A percentile compares a stretch with the other conserved stretches of the same genome.
Conservation (phyloP, 1,140 invertebrate genomes). For the Drosophila littoralis region DNA sequence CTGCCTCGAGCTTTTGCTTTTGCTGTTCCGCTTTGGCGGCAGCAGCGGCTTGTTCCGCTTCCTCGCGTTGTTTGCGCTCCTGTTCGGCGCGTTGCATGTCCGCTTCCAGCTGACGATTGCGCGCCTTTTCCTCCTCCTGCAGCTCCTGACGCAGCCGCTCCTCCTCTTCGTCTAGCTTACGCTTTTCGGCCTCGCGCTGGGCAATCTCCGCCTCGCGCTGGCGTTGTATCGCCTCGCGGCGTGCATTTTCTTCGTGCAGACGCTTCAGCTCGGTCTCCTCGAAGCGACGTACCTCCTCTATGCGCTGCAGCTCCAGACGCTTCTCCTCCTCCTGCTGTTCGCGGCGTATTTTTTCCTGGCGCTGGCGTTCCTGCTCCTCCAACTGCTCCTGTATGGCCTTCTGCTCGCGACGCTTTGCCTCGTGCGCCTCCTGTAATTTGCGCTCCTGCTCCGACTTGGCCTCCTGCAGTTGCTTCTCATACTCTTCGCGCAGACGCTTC, state of each 20-base stretch:
- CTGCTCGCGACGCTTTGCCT: constrained; percentile 67
- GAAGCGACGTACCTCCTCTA: constrained; percentile 66
- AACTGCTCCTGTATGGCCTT: constrained; percentile 54
- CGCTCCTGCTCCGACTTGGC: constrained; percentile 70
- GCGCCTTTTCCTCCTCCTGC: constrained; percentile 55
- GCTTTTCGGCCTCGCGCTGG: constrained; percentile 52
- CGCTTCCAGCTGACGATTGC: constrained; percentile 55
- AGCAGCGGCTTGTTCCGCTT: constrained; percentile 41
- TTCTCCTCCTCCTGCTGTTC: constrained; percentile 74
- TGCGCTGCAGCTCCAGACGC: constrained; percentile 51
- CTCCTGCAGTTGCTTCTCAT: constrained; percentile 56
- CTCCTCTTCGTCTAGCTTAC: constrained; percentile 64
- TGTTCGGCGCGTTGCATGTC: constrained; percentile 59
- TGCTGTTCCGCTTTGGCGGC: constrained; percentile 53
- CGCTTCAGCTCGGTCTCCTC: constrained; percentile 67
- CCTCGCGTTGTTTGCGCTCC: constrained; percentile 56
- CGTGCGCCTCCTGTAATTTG: constrained; percentile 63
- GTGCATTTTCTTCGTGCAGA: constrained; percentile 66
- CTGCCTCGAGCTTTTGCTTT: constrained; percentile 54
- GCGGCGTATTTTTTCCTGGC: constrained; percentile 61
- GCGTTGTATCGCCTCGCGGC: constrained; percentile 55
- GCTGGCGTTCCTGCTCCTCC: constrained; percentile 63
- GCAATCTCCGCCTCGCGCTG: constrained; percentile 65
- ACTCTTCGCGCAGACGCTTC: constrained; percentile 57
- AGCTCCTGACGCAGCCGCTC: constrained; percentile 58